Base-by-base conservation (phyloP, 1,140 invertebrate species). In the Drosophila simulans region DNA sequence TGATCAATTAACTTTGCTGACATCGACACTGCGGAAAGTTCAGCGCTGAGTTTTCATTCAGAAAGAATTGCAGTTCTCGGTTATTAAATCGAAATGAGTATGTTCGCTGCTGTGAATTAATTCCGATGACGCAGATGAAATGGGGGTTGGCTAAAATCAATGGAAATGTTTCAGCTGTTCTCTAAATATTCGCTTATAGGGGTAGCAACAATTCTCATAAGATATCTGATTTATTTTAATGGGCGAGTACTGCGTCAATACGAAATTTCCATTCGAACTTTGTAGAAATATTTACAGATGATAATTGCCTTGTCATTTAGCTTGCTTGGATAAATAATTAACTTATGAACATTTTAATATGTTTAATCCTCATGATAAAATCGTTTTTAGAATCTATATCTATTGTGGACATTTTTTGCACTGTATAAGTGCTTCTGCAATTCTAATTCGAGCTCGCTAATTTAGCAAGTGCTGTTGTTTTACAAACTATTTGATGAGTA, bases 1-100 rank as follows among this genome's bases (percentile, higher is more conserved):
- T 71, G 46, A 79, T 84, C 80, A 84, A 84, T 84, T 80, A 84
- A 80, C 63, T 80, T 57, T 80, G 71, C 76, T 80, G 80, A 84
- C 75, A 76, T 51, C 57, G 65, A 66, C 63, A 56, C 42, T 34
- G 48, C 59, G 27, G 54, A 78, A 77, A 69, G 57, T 66, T 53
- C 54, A 79, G 51, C 56, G 74, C 74, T 69, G 80, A 43, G 63
- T 45, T 62, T 83, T 80, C 80, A 83, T 83, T 83, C 80, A 83
- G 71, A 84, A 83, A 66, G 53, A 63, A 62, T 56, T 66, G 56
- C 57, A 60, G 43, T 80, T 83, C 48, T 75, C 17, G 51, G 60
- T 66, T 27, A 37, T 78, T 65, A 68, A 58, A 31, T 31, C 31
- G 31, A 31, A 31, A 52, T 22, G 56, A 35, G 48, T 49, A 35